A percentile compares a stretch with the other conserved stretches of the same genome.
phyloP scores from a whole-genome alignment of 2,888 invertebrate genomes.

The Tetranychus truncatus region DNA sequence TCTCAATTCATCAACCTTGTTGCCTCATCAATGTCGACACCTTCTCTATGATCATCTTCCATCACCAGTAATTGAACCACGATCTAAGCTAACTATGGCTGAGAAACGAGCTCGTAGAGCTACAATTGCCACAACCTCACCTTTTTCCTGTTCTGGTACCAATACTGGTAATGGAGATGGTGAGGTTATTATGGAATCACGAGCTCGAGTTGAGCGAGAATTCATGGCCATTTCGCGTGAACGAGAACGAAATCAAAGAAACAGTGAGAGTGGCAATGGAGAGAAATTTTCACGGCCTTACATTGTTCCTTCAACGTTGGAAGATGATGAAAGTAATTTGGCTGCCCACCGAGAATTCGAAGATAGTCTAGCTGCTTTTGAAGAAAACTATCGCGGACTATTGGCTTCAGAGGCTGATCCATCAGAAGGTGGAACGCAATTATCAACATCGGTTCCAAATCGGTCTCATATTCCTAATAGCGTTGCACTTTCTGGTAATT shows the following conservation, averaged over 20 bases:
- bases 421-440: neutral
- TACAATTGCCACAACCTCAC: constrained; percentile 19
- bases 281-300: neutral
- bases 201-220: neutral
- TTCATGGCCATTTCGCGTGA: neutral
- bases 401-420: constrained; percentile 21
- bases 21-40: constrained; percentile 31
- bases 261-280: neutral
- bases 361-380: constrained; percentile 15
- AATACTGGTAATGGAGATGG: neutral
- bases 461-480: neutral
- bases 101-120: constrained; percentile 20
- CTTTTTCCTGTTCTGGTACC: neutral
- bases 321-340: constrained; percentile 2
- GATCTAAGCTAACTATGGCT: constrained; percentile 9
- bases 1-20: constrained; percentile 54
- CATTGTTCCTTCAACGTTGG: neutral
- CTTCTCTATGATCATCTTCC: constrained; percentile 5
- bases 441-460: neutral
- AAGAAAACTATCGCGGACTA: constrained; percentile 13
- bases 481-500: neutral
- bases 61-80: neutral
- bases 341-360: constrained; percentile 3
- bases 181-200: neutral
- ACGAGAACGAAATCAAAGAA: constrained; percentile 9